These are phyloP conservation scores for Seira musarum DNA, from an alignment of 2,888 invertebrate species.

Conservation along the genomic window DNA sequence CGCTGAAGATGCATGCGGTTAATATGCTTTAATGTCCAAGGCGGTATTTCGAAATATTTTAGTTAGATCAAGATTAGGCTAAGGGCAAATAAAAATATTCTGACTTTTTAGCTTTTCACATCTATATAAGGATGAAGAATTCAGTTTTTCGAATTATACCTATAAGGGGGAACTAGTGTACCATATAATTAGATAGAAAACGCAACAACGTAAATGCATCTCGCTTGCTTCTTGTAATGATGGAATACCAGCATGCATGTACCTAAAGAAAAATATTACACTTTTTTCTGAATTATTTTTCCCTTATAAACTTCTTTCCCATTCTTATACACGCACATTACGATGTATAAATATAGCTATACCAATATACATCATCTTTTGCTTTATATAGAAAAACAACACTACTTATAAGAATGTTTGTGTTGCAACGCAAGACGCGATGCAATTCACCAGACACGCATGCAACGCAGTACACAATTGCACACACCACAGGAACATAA, in stretches of 20 bases:
- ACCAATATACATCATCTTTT: neutral
- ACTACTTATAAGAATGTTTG: neutral
- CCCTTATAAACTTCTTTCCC: neutral
- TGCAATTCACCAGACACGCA: too few species aligned
- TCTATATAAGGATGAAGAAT: slow-evolving; percentile 52
- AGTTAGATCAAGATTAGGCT: slow-evolving; percentile 55
- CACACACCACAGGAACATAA: too few species aligned
- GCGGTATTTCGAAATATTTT: slow-evolving; percentile 51
- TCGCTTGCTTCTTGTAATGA: neutral
- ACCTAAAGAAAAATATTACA: too few species aligned
- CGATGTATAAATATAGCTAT: too few species aligned
- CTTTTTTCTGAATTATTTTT: neutral
- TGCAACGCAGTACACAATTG: too few species aligned
- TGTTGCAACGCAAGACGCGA: neutral
- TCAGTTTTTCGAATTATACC: slow-evolving; percentile 6
- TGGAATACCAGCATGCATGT: neutral
- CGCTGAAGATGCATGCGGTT: slow-evolving; percentile 16
- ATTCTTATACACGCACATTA: slow-evolving; percentile 70
- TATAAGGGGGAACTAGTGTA: neutral
- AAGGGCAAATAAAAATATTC: slow-evolving; percentile 47
- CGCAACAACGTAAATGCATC: too few species aligned
- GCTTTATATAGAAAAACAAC: slow-evolving; percentile 70
- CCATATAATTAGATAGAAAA: slow-evolving; percentile 6
- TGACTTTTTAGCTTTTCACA: slow-evolving; percentile 9
- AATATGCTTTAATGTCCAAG: slow-evolving; percentile 47